Conservation (phyloP, 2,888 invertebrate genomes). For the Dryobota labecula region DNA sequence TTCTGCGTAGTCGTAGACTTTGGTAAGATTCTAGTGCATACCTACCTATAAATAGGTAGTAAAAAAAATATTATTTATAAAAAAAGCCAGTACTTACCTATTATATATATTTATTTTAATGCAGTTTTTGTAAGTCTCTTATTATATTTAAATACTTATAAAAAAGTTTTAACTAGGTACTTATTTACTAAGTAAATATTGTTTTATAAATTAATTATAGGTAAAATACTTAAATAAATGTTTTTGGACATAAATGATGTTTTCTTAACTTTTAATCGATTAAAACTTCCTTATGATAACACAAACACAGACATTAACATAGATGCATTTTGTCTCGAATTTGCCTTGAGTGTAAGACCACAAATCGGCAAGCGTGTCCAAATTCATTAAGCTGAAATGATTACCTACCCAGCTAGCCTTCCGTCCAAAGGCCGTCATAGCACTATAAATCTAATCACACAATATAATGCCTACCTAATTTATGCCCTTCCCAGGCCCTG, state of each 20-base stretch:
- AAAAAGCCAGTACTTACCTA: neutral
- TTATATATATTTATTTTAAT: neutral
- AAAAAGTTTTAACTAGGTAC: neutral
- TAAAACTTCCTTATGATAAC: neutral
- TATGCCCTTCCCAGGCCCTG: constrained; percentile 56
- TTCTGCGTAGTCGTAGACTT: neutral
- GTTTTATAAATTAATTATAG: too few relatives aligned
- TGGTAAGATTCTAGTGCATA: neutral
- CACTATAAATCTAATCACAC: constrained; percentile 35
- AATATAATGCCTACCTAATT: constrained; percentile 7
- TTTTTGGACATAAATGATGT: neutral
- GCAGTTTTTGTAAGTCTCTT: neutral
- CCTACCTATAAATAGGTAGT: neutral
- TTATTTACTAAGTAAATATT: neutral
- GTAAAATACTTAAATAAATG: constrained; percentile 8
- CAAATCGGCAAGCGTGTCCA: too few relatives aligned
- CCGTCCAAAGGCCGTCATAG: constrained; percentile 24
- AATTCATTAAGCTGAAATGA: neutral
- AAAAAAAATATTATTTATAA: neutral
- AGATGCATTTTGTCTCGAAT: too few relatives aligned
- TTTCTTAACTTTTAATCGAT: neutral
- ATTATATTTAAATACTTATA: neutral
- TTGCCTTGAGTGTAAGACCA: too few relatives aligned
- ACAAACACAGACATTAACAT: neutral
- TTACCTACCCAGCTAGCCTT: neutral